Percentiles rank a stretch among this genome's conserved stretches.
Conservation (phyloP, 1,140 invertebrate genomes). For the Carcinoscorpius rotundicauda region DNA sequence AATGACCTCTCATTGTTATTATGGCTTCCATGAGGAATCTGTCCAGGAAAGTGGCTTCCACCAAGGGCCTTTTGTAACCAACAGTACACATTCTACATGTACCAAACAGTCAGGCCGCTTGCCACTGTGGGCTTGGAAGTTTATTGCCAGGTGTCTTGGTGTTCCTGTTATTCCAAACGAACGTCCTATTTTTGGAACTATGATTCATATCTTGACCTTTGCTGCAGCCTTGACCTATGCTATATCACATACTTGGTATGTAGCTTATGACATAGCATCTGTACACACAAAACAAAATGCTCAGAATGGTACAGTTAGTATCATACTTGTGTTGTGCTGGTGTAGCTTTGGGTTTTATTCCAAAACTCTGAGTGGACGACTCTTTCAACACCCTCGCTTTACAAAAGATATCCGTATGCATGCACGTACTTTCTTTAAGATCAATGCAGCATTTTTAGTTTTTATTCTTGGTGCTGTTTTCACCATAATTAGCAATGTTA, state of each 20-base stretch:
- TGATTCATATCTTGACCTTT: conserved; percentile 31
- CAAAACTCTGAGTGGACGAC: conserved; percentile 15
- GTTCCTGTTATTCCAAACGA: conserved; percentile 10
- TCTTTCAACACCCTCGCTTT: conserved; percentile 33
- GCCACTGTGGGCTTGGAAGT: conserved; percentile 14
- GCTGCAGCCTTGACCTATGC: conserved; percentile 14
- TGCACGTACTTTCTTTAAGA: conserved; percentile 34
- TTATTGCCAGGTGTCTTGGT: conserved; percentile 16
- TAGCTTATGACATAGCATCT: conserved; percentile 31
- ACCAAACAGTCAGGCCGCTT: conserved; percentile 14
- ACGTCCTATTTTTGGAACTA: conserved; percentile 26
- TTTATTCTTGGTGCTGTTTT: conserved; percentile 25
- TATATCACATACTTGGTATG: conserved; percentile 25
- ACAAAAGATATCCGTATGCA: conserved; percentile 34
- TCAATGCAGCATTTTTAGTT: conserved; percentile 29
- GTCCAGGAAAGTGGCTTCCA: no score
- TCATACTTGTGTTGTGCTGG: conserved; percentile 31
- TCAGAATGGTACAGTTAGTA: conserved; percentile 28
- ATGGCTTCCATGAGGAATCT: no score
- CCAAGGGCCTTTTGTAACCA: no score
- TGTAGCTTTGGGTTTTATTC: conserved; percentile 20
- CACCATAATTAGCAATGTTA: conserved; percentile 25
- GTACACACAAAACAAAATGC: conserved; percentile 29
- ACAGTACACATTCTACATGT: neutral
- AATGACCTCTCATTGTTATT: no score